Evolutionary conservation across 2,113 vertebrate species (phyloP).

Genomic region (Sylvilagus bachmani): DNA sequence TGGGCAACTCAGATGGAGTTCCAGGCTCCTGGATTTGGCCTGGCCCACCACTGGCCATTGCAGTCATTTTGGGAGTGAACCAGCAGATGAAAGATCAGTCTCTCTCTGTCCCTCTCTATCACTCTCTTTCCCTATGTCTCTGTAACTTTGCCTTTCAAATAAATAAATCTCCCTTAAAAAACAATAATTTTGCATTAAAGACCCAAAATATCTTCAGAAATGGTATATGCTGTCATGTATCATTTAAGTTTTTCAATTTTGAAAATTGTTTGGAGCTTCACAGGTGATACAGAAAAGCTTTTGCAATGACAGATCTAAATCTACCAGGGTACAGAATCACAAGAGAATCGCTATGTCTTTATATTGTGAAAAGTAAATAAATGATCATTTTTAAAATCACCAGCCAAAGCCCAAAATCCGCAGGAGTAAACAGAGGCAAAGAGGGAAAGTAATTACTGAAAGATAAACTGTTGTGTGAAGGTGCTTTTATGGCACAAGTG

Average conservation of each 20-base stretch:
- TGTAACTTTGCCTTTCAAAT: too few species aligned
- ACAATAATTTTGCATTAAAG: neutral
- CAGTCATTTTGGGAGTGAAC: too few species aligned
- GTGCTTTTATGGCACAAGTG: constrained; percentile 56
- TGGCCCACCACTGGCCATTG: too few species aligned
- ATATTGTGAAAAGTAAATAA: constrained; percentile 50
- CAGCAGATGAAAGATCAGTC: too few species aligned
- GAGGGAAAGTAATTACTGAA: constrained; percentile 58
- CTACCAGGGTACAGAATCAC: neutral
- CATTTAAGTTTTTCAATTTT: neutral
- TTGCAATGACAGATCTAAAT: constrained; percentile 37
- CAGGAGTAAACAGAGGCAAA: constrained; percentile 23
- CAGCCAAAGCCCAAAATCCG: constrained; percentile 49
- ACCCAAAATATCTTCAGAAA: neutral
- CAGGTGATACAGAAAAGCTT: constrained; percentile 6
- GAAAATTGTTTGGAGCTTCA: neutral
- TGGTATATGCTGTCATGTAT: neutral
- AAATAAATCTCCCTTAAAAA: too few species aligned
- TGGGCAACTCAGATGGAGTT: too few species aligned
- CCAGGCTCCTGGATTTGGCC: too few species aligned
- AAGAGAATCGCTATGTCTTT: constrained; percentile 27
- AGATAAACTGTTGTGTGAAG: constrained; percentile 24
- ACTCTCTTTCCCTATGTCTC: too few species aligned
- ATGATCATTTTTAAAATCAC: constrained; percentile 43
- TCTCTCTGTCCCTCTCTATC: too few species aligned